Evolutionary conservation across 2,113 vertebrate species (phyloP).

Genomic region (Brevimyrus niger): DNA sequence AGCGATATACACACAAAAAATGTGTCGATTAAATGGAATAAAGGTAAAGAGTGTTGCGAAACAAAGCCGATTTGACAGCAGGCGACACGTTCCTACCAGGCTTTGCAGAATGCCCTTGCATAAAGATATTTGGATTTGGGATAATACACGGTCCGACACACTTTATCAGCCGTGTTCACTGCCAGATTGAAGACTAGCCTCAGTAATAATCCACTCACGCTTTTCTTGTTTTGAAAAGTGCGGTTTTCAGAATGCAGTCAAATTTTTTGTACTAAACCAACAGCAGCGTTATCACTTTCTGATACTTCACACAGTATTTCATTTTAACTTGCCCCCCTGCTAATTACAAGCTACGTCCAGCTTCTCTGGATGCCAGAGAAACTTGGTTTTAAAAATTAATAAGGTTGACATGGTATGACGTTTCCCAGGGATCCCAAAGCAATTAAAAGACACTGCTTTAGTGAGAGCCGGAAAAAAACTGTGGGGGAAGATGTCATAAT

Average conservation of each 20-base stretch:
- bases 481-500: background rate
- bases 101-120: background rate
- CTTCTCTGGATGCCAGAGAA: background rate
- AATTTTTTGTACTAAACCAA: background rate
- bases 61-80: constrained; percentile 12
- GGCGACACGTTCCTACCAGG: background rate
- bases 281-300: background rate
- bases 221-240: background rate
- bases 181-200: background rate
- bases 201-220: background rate
- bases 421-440: background rate
- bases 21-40: background rate
- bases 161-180: background rate
- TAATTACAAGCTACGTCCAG: background rate
- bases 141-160: background rate
- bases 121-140: background rate
- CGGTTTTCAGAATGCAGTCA: background rate
- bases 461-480: background rate
- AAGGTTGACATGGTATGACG: background rate
- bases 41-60: background rate
- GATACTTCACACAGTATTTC: background rate
- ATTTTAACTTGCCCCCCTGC: background rate
- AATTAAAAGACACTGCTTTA: background rate
- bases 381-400: background rate
- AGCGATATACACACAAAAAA: background rate